Evolutionary conservation across 2,113 vertebrate genomes (phyloP), one percentile per base, ranked within the genome.

Genomic region (Ceyx cyanopectus): DNA sequence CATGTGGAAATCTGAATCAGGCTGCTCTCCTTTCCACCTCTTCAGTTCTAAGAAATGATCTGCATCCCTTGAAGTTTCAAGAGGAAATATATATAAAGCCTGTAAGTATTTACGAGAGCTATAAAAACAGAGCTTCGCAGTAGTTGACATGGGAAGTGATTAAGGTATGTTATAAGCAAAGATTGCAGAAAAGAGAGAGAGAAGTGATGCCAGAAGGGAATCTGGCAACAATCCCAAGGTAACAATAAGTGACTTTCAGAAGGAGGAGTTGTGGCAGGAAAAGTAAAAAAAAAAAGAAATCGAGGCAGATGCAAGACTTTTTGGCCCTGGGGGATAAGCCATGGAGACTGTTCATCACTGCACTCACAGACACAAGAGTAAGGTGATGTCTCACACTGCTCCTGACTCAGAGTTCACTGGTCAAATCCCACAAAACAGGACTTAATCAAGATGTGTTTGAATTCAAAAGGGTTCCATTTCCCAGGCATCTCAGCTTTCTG

Each of bases 121-220:
- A 74, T 87, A 92, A 95, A 94, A 66, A 90, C 86, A 87, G 72
- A 73, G 37, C 70, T 95, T 95, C 85, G 89, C 2, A 0, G 94
- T 91, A 85, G 88, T 92, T 93, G 92, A 92, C 78, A 92, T 91
- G 87, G 91, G 92, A 93, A 96, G 78, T 79, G 87, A 93, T 96
- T 92, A 94, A 92, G 73, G 84, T 80, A 93, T 75, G 58, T 92
- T 85, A 73, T 45, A 89, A 85, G 86, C 70, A 93, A 87, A 73
- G 84, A 80, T 20, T 94, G 89, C 41, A 91, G 78, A 87, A 86
- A 82, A 85, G 50, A 85, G 67, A 41, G 58, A 77, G 63, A 90
- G 66, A 85, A 94, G 22, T 46, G 63, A 85, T 87, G 81, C 94
- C 89, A 91, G 67, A 95, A 89, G 67, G 62, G 51, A 95, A 76